A percentile compares a stretch with the other conserved stretches of the same genome.
Evolutionary conservation across 2,797 vertebrate genomes (phyloP).

Genomic region (Clarias pachynema): DNA sequence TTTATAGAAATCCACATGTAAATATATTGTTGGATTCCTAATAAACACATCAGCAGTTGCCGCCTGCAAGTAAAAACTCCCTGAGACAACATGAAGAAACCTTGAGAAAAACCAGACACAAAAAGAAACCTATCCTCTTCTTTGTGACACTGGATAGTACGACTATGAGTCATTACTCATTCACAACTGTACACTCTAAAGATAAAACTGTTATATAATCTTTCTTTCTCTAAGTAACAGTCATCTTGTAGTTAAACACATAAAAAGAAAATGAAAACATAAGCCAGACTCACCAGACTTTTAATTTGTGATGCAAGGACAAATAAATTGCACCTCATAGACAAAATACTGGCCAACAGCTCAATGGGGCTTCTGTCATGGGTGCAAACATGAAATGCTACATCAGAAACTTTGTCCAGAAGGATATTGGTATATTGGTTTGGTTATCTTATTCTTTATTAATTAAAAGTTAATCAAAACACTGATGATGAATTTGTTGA

Average conservation of each 20-base stretch:
- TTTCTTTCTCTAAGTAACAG: conserved; percentile 1
- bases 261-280: background rate
- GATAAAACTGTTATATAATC: background rate
- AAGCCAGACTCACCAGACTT: background rate
- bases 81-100: background rate
- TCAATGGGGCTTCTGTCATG: background rate
- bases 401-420: background rate
- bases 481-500: too few species aligned
- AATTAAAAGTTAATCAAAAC: background rate
- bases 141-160: background rate
- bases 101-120: background rate
- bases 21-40: background rate
- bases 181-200: background rate
- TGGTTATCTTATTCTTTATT: background rate
- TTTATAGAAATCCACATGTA: background rate
- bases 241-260: background rate
- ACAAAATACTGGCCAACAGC: background rate
- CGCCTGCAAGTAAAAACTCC: background rate
- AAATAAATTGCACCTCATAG: background rate
- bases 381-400: background rate
- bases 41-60: background rate
- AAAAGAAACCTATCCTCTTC: background rate
- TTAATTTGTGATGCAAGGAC: background rate
- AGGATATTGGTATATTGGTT: background rate
- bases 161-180: background rate